Conservation (phyloP, 2,797 vertebrate species). For the Carcharodon carcharias region DNA sequence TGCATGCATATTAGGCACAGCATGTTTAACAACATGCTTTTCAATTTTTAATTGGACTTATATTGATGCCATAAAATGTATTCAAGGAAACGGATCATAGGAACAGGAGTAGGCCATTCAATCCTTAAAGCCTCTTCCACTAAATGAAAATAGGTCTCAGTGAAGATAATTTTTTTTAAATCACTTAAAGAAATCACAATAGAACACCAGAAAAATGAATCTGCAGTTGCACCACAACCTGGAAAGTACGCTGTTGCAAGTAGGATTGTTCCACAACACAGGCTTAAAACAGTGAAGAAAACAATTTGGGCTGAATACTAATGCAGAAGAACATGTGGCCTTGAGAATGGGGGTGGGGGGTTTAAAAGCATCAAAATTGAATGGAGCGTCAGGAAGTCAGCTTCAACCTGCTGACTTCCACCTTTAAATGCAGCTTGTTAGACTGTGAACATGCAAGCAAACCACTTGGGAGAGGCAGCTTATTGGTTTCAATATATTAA, state of each 20-base stretch:
- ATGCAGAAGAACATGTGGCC: too few relatives aligned
- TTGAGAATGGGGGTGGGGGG: too few relatives aligned
- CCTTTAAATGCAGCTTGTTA: too few relatives aligned
- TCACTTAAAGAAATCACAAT: not conserved
- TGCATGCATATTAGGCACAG: not conserved
- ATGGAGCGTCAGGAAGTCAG: too few relatives aligned
- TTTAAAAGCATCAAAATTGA: too few relatives aligned
- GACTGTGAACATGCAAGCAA: too few relatives aligned
- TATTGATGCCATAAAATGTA: not conserved
- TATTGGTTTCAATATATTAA: too few relatives aligned
- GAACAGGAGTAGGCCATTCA: not conserved
- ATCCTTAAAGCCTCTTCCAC: not conserved
- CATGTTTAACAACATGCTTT: not conserved
- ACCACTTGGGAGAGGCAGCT: too few relatives aligned
- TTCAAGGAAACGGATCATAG: not conserved
- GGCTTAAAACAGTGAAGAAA: not conserved
- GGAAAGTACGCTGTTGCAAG: not conserved
- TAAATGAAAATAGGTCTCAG: not conserved
- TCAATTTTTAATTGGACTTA: not conserved
- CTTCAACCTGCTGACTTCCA: too few relatives aligned
- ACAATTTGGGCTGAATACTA: not conserved
- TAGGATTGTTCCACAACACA: not conserved
- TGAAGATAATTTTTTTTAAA: not conserved
- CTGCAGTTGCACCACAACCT: not conserved
- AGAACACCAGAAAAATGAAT: not conserved